Evolutionary conservation across 2,797 vertebrate genomes (phyloP).

Genomic region (Eurystomus glaucurus): DNA sequence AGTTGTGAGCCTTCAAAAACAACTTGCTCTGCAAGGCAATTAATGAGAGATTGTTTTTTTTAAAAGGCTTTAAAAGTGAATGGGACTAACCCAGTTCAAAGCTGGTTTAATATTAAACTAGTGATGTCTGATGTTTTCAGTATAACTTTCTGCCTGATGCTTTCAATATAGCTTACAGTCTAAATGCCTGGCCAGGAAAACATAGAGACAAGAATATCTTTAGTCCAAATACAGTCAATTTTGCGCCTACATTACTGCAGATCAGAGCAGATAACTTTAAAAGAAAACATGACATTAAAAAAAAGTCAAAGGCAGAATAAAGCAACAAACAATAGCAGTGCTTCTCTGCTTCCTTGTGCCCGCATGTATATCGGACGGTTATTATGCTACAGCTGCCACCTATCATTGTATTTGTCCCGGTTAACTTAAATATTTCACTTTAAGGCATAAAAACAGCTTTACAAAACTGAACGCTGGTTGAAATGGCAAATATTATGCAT

Average conservation of each 20-base stretch:
- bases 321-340: not conserved
- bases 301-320: not conserved
- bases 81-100: not conserved
- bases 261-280: constrained; percentile 18
- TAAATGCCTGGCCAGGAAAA: not conserved
- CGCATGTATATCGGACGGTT: not conserved
- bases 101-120: not conserved
- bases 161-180: not conserved
- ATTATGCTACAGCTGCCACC: not conserved
- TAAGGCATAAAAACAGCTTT: not conserved
- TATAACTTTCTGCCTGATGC: not conserved
- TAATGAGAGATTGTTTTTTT: not conserved
- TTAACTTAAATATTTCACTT: not conserved
- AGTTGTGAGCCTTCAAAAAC: not conserved
- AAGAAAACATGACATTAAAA: not conserved
- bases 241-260: not conserved
- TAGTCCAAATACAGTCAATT: not conserved
- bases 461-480: not conserved
- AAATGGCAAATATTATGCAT: not conserved
- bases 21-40: not conserved
- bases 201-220: not conserved
- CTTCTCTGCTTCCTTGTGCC: not conserved
- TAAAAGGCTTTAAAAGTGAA: not conserved
- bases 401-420: not conserved
- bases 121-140: not conserved